phyloP scores from a whole-genome alignment of 2,888 invertebrate species.

The Protula sp. region DNA sequence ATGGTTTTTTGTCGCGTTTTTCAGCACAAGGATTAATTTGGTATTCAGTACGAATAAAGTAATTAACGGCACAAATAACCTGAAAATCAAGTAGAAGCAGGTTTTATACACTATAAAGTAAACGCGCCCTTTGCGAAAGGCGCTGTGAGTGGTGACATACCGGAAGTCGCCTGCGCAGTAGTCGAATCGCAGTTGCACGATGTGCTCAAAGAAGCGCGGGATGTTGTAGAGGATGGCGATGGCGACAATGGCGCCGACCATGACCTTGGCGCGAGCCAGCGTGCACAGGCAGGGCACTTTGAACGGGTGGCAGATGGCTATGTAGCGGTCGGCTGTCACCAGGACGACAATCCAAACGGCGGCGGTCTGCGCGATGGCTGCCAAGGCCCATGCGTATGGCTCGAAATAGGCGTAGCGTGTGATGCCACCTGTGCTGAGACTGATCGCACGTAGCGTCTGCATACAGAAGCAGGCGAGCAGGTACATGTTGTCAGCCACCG shows the following conservation, averaged over 20 bases:
- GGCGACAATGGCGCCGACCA: conserved; percentile 7
- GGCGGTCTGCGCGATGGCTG: conserved; percentile 19
- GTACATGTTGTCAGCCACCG: conserved; percentile 25
- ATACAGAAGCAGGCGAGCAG: conserved; percentile 17
- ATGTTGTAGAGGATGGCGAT: conserved; percentile 22
- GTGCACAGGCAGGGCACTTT: conserved; percentile 7
- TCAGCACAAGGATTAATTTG: conserved; percentile 13
- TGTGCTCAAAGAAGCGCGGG: conserved; percentile 25
- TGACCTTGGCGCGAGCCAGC: conserved; percentile 1
- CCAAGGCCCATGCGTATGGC: conserved; percentile 18
- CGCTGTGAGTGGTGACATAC: conserved; percentile 1
- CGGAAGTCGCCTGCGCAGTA: conserved; percentile 5
- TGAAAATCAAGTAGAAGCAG: conserved; percentile 17
- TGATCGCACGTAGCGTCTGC: conserved; percentile 19
- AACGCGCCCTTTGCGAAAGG: conserved; percentile 7
- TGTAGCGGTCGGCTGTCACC: conserved; percentile 21
- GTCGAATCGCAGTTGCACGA: conserved; percentile 4
- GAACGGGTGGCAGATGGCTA: conserved; percentile 20
- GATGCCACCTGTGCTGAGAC: conserved; percentile 16
- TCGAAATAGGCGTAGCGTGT: conserved; percentile 12
- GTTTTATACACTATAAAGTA: conserved; percentile 22
- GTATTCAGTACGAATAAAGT: conserved; percentile 16
- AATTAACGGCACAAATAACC: conserved; percentile 16
- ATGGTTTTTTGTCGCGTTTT: neutral
- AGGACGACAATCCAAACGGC: conserved; percentile 23